Evolutionary conservation across 2,113 vertebrate genomes (phyloP), one percentile per base, ranked within the genome.

Genomic region (Melanerpes aurifrons): DNA sequence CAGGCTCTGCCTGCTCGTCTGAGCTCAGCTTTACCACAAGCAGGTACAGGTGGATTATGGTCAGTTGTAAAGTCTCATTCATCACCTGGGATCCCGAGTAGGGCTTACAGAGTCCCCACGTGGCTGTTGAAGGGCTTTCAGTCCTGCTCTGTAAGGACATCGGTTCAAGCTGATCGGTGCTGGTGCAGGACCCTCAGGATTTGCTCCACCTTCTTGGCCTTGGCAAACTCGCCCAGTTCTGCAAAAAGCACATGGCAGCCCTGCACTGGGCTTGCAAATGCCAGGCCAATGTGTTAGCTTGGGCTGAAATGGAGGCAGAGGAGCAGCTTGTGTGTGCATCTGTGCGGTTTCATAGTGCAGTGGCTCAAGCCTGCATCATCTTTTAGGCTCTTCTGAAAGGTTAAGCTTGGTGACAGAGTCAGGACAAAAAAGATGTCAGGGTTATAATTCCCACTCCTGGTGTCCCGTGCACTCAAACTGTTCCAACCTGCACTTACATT

Each of bases 281-380:
- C 19, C 63, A 48, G 35, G 54, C 15, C 62, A n/a, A 3, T 0
- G 0, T 4, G 25, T 12, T 0, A 0, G 54, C 76, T 64, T 20
- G 74, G 63, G 74, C 77, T 87, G 77, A 64, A 62, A 13, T 11
- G 25, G 58, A 68, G 54, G 72, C 40, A 17, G 5, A 84, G 67
- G 47, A 81, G 63, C 20, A 82, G 74, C 50, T 62, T 59, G 13
- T 22, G 26, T 6, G n/a, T 28, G 31, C 56, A 28, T 68, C 15
- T 8, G 0, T 54, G 15, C 3, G 15, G 48, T 68, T 79, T 66
- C 5, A 0, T 25, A 47, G 64, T 4, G 35, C 54, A 47, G 28
- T 24, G 29, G 76, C 29, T 82, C 18, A 29, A 66, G 40, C 10
- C 28, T 40, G 18, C 45, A 0, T 11, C 25, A 40, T 77, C n/a